Evolutionary conservation across 2,888 invertebrate genomes (phyloP).

Genomic region (Encarsia formosa): DNA sequence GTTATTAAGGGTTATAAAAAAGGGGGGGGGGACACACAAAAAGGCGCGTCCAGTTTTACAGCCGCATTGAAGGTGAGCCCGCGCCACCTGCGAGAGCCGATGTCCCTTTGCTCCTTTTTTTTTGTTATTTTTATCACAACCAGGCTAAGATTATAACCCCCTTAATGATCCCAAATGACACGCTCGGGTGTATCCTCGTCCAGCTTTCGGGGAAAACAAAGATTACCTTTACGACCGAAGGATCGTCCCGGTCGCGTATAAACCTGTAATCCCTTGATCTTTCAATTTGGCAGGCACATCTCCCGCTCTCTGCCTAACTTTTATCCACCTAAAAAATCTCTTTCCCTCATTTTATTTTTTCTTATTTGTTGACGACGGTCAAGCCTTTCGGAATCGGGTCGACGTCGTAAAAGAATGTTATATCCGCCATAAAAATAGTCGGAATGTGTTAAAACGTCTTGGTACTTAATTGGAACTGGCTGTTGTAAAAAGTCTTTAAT

Average conservation of each 20-base stretch:
- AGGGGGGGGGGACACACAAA: too few relatives aligned
- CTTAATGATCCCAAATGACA: slow-evolving; percentile 25
- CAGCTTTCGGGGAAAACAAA: slow-evolving; percentile 21
- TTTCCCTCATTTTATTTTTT: not conserved
- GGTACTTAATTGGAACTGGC: too few relatives aligned
- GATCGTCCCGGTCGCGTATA: slow-evolving; percentile 6
- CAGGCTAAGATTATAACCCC: not conserved
- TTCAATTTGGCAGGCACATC: slow-evolving; percentile 37
- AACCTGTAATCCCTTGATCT: slow-evolving; percentile 39
- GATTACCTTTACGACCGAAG: slow-evolving; percentile 25
- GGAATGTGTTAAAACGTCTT: too few relatives aligned
- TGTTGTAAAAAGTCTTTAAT: too few relatives aligned
- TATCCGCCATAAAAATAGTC: too few relatives aligned
- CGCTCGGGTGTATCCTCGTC: slow-evolving; percentile 7
- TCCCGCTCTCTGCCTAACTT: not conserved
- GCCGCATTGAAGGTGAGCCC: too few relatives aligned
- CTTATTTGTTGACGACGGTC: not conserved
- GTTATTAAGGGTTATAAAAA: too few relatives aligned
- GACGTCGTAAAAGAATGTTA: not conserved
- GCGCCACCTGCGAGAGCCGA: too few relatives aligned
- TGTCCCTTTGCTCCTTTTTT: not conserved
- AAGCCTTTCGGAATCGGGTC: not conserved
- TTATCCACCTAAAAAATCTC: slow-evolving; percentile 17
- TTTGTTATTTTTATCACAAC: slow-evolving; percentile 13
- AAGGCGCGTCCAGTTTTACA: too few relatives aligned